Percentiles rank a stretch among this genome's conserved stretches.
These are phyloP conservation scores for Radopholus similis DNA, from an alignment of 1,140 invertebrate species.

Conservation along the genomic window DNA sequence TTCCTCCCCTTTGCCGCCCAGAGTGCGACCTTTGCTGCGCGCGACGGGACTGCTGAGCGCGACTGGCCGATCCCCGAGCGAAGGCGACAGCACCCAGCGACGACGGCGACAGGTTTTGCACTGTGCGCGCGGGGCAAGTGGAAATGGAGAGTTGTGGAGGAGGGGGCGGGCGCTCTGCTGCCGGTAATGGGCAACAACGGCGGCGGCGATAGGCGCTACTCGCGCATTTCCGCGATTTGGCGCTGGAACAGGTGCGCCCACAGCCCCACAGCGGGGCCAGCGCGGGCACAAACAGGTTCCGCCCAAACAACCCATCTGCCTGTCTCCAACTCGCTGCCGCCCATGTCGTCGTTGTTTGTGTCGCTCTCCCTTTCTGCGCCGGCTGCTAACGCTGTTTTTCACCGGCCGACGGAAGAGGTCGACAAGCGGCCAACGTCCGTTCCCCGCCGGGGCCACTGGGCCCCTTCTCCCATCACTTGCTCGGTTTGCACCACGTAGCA, in stretches of 20 bases:
- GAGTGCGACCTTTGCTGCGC: no score
- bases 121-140: not conserved
- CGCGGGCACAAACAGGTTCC: not conserved
- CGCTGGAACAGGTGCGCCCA: not conserved
- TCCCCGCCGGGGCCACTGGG: not conserved
- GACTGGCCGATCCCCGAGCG: no score
- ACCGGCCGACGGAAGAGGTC: not conserved
- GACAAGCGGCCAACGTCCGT: not conserved
- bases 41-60: no score
- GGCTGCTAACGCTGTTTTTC: constrained; percentile 3
- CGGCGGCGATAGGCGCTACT: not conserved
- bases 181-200: no score
- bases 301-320: no score
- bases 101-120: not conserved
- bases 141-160: not conserved
- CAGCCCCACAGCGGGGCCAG: not conserved
- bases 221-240: constrained; percentile 4
- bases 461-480: not conserved
- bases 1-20: no score
- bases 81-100: not conserved
- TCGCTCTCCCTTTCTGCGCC: not conserved
- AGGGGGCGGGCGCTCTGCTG: not conserved
- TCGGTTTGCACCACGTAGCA: not conserved
- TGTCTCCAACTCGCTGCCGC: not conserved
- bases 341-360: no score